Evolutionary conservation across 2,888 invertebrate species (phyloP).

Genomic region (Melitaea athalia): DNA sequence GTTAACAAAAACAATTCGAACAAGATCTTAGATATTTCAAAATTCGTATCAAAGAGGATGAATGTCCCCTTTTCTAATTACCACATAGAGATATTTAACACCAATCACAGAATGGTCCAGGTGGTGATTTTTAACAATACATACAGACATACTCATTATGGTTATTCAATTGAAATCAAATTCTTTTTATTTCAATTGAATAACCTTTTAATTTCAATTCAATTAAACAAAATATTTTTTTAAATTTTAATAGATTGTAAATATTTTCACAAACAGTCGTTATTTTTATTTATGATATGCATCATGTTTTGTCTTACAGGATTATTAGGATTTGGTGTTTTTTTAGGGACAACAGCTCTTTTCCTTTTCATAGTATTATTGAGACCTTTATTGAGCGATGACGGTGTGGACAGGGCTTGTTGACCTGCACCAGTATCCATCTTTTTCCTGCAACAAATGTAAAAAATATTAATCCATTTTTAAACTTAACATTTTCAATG

Average conservation of each 20-base stretch:
- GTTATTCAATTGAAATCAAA: not conserved
- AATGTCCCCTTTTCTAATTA: slow-evolving; percentile 26
- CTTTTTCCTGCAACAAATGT: slow-evolving; percentile 79
- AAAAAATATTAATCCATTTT: not conserved
- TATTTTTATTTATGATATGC: slow-evolving; percentile 35
- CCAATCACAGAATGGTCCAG: not conserved
- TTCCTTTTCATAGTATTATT: slow-evolving; percentile 73
- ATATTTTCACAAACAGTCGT: slow-evolving; percentile 19
- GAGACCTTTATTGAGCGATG: slow-evolving; percentile 60
- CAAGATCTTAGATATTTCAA: not conserved
- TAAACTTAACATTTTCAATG: not conserved
- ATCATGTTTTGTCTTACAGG: slow-evolving; percentile 58
- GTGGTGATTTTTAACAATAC: slow-evolving; percentile 9
- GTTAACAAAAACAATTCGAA: slow-evolving; percentile 45
- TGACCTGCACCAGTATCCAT: slow-evolving; percentile 60
- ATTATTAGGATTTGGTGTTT: slow-evolving; percentile 66
- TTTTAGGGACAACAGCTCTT: slow-evolving; percentile 71
- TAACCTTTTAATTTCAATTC: too few relatives aligned
- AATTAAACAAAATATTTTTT: not conserved
- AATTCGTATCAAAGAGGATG: slow-evolving; percentile 14
- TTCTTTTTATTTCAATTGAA: too few relatives aligned
- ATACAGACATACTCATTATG: slow-evolving; percentile 11
- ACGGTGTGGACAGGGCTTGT: slow-evolving; percentile 57
- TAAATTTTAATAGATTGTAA: not conserved
- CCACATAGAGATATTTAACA: not conserved